phyloP scores from a whole-genome alignment of 2,113 vertebrate genomes.

The Uria lomvia region DNA sequence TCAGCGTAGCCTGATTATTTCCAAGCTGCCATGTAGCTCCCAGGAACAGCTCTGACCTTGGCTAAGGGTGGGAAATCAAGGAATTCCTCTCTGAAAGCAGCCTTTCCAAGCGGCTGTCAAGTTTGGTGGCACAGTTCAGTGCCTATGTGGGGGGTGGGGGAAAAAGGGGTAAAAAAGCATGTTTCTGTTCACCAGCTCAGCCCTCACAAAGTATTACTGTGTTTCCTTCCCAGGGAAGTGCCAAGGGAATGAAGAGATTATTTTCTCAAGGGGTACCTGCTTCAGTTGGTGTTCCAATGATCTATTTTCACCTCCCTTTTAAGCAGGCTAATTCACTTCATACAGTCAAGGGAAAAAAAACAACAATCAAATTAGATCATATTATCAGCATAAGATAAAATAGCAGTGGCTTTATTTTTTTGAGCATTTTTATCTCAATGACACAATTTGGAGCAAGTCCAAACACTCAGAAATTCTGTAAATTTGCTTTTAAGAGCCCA shows the following conservation, averaged over 20 bases:
- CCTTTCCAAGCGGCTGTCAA: not conserved
- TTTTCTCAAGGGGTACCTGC: slow-evolving; percentile 2
- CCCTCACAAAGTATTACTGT: not conserved
- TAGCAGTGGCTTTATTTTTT: slow-evolving; percentile 8
- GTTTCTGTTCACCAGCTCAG: not conserved
- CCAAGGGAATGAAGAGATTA: not conserved
- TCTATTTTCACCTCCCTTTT: slow-evolving; percentile 24
- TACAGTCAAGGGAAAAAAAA: slow-evolving; percentile 6
- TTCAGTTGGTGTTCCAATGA: not conserved
- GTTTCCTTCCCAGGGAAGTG: not conserved
- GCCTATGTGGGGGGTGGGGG: too few species aligned
- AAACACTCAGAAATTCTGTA: slow-evolving; percentile 65
- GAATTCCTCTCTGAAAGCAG: not conserved
- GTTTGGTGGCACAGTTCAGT: not conserved
- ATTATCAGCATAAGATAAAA: slow-evolving; percentile 53
- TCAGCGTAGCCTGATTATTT: not conserved
- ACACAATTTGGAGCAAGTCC: slow-evolving; percentile 51
- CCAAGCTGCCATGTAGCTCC: not conserved
- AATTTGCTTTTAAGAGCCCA: slow-evolving; percentile 60
- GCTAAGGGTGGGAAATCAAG: not conserved
- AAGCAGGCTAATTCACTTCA: slow-evolving; percentile 43
- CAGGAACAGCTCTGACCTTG: not conserved
- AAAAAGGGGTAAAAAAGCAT: not conserved
- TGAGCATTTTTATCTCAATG: slow-evolving; percentile 44
- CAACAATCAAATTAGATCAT: slow-evolving; percentile 60